These are phyloP conservation scores for Eurosta solidaginis DNA, from an alignment of 1,140 invertebrate species.

Conservation along the genomic window DNA sequence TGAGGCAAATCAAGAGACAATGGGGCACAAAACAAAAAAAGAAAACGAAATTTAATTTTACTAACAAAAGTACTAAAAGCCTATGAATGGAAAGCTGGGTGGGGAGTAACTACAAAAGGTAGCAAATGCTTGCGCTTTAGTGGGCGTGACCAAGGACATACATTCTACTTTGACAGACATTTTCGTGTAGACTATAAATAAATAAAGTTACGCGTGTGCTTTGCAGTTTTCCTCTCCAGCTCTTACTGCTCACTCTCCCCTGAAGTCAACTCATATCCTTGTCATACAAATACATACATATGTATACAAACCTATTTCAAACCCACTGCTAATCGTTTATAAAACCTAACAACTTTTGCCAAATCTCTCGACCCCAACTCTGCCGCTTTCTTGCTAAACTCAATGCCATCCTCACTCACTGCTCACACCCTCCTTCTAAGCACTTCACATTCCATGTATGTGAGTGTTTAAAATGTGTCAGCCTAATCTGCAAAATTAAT, in stretches of 20 bases:
- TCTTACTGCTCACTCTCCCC: no score
- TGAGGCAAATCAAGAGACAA: conserved; percentile 11
- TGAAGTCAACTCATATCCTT: not conserved
- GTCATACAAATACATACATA: not conserved
- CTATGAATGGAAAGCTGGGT: not conserved
- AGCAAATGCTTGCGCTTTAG: not conserved
- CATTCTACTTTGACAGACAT: not conserved
- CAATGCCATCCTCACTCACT: not conserved
- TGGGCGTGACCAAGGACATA: not conserved
- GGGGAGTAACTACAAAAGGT: not conserved
- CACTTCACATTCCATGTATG: not conserved
- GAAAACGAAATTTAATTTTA: not conserved
- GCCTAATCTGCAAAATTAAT: conserved; percentile 58
- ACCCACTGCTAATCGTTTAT: not conserved
- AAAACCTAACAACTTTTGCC: not conserved
- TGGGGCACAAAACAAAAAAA: not conserved
- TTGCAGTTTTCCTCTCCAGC: no score
- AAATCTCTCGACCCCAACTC: no score
- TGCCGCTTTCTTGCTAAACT: not conserved
- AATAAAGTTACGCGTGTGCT: not conserved
- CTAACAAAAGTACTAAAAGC: not conserved
- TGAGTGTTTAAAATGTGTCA: conserved; percentile 27
- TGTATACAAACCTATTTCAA: no score
- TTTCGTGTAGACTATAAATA: not conserved
- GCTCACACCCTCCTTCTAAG: not conserved